Base-by-base conservation (phyloP, 2,797 vertebrate species). In the Chrysocyon brachyurus region DNA sequence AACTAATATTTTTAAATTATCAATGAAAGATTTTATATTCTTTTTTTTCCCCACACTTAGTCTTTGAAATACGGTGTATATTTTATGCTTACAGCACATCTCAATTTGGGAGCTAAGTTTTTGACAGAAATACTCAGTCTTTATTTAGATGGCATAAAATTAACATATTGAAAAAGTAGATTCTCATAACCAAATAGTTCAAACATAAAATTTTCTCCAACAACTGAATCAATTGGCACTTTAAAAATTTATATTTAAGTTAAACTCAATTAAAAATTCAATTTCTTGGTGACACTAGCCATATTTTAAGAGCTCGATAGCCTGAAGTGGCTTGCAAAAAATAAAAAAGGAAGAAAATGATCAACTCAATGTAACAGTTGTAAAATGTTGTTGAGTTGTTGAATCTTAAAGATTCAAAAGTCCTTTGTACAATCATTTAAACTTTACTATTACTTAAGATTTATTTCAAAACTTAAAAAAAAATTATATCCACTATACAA, bases 171-270 rank as follows among this genome's bases (percentile, higher is more conserved):
- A 57, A 64, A 77, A 90, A 77, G 81, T 84, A 84, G 28, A 54
- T 61, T 68, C 57, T 78, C 17, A 86, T 86, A 85, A 95, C n/a
- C 52, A 90, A 61, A 61, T 78, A 52, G 22, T 90, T 90, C n/a
- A 78, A 59, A 78, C 70, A 78, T 86, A 78, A 49, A 59, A 5
- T 78, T 68, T 73, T 77, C n/a, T 16, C 46, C 16, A 49, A 21
- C 49, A 77, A 84, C 36, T 77, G 70, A 90, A 64, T 57, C 52
- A 40, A 64, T 73, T 90, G n/a, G 75, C 68, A 59, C 33, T 89
- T 33, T 93, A 26, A 14, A 94, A 73, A 46, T 75, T 64, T 89
- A 83, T 64, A 82, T 82, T 57, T 59, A 59, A 68, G 49, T 77
- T 75, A 84, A 91, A 73, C 36, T 70, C 40, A 85, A 84, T 82